Evolutionary conservation across 37 sponge, comb jelly and placozoan species (phyloP).

Genomic region (Hormiphora californensis): DNA sequence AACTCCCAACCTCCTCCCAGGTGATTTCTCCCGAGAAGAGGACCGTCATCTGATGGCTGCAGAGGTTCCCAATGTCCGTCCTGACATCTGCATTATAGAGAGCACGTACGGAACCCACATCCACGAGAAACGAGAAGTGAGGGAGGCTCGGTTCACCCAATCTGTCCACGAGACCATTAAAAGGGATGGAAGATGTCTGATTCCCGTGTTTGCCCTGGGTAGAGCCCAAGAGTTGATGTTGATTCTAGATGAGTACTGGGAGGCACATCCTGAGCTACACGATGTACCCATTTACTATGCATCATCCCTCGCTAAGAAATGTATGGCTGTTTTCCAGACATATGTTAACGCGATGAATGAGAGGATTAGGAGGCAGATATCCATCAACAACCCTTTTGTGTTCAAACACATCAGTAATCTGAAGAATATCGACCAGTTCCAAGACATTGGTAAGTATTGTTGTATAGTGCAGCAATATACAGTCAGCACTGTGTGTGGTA

Average conservation of each 20-base stretch:
- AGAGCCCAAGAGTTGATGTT: conserved; percentile 92
- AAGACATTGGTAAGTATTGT: conserved; percentile 81
- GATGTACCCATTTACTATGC: conserved; percentile 98
- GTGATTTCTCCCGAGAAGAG: conserved; percentile 94
- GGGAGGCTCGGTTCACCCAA: conserved; percentile 85
- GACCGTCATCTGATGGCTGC: conserved; percentile 97
- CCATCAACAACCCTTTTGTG: conserved; percentile 86
- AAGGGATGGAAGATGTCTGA: conserved; percentile 90
- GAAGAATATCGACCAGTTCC: conserved; percentile 92
- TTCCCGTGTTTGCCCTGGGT: conserved; percentile 99
- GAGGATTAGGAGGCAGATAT: conserved; percentile 74
- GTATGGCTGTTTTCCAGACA: conserved; percentile 99
- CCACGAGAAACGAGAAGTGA: conserved; percentile 81
- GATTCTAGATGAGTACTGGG: conserved; percentile 98
- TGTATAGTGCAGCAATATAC: no score
- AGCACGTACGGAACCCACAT: conserved; percentile 88
- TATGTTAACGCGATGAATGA: conserved; percentile 99
- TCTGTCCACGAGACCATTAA: conserved; percentile 89
- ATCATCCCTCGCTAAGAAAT: conserved; percentile 95
- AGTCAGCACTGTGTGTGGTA: no score
- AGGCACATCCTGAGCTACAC: conserved; percentile 91
- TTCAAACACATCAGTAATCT: conserved; percentile 94
- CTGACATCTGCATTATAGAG: conserved; percentile 85
- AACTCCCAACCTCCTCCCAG: conserved; percentile 91
- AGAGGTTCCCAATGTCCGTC: conserved; percentile 75